These are phyloP conservation scores for Nothobranchius kuhntae DNA, from an alignment of 2,113 vertebrate genomes.

Conservation along the genomic window DNA sequence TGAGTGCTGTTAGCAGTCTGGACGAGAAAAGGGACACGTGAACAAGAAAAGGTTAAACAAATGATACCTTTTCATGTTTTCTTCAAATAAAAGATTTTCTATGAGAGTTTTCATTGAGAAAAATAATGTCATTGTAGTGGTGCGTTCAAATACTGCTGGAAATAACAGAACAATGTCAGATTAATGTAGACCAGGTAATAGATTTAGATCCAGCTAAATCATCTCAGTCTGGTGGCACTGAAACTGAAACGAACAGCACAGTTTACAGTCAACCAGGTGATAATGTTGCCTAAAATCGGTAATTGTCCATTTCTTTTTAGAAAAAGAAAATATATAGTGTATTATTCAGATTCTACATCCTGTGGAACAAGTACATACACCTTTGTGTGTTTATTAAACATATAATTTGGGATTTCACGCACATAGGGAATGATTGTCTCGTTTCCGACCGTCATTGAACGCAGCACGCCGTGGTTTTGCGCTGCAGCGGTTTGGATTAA, in stretches of 20 bases:
- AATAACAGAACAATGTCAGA: neutral
- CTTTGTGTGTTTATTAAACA: too few species aligned
- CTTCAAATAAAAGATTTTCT: neutral
- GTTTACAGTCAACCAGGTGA: neutral
- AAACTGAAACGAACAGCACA: neutral
- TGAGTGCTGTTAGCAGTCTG: neutral
- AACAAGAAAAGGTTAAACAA: neutral
- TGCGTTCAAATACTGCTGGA: slow-evolving; percentile 5
- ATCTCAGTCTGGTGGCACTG: neutral
- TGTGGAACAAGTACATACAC: too few species aligned
- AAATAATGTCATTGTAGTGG: neutral
- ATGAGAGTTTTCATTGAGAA: neutral
- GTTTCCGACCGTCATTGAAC: slow-evolving; percentile 33
- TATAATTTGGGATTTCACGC: too few species aligned
- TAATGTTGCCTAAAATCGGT: too few species aligned
- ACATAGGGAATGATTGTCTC: neutral
- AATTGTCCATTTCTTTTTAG: too few species aligned
- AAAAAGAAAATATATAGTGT: too few species aligned
- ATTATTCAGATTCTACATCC: too few species aligned
- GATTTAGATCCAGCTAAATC: neutral
- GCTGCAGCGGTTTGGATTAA: neutral
- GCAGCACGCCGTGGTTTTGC: slow-evolving; percentile 19
- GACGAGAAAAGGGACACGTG: neutral
- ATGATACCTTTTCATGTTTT: neutral
- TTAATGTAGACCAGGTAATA: neutral